Evolutionary conservation across 2,888 invertebrate species (phyloP).

Genomic region (Anarsia innoxiella): DNA sequence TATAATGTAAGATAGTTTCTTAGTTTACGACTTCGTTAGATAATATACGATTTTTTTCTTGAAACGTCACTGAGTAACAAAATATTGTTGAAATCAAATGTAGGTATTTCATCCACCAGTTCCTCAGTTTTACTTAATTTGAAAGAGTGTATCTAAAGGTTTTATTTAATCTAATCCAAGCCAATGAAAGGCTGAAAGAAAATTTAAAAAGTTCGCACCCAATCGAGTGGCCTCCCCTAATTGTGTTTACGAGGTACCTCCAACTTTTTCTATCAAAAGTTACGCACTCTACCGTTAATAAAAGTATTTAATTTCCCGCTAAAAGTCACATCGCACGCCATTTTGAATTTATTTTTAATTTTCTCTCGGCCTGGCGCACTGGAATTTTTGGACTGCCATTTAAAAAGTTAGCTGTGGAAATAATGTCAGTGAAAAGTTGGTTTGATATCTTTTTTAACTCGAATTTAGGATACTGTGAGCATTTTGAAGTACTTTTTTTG

Average conservation of each 20-base stretch:
- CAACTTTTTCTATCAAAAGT: constrained; percentile 71
- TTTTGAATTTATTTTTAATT: constrained; percentile 48
- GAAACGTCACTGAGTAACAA: no score
- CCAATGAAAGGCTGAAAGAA: constrained; percentile 28
- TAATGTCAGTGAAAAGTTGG: constrained; percentile 6
- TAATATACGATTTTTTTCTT: no score
- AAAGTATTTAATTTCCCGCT: constrained; percentile 62
- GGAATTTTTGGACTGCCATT: constrained; percentile 11
- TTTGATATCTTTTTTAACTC: not conserved
- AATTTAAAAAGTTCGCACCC: constrained; percentile 46
- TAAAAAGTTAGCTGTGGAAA: constrained; percentile 11
- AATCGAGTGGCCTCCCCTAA: constrained; percentile 50
- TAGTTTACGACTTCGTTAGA: no score
- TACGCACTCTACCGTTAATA: constrained; percentile 43
- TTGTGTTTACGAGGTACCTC: constrained; percentile 57
- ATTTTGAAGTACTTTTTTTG: no score
- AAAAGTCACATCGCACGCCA: constrained; percentile 51
- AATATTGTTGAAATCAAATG: no score
- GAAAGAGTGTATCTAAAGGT: no score
- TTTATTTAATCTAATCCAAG: no score
- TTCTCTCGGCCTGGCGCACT: constrained; percentile 10
- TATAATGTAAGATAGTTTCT: no score
- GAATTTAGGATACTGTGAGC: no score
- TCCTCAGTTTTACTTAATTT: no score
- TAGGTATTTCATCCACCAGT: no score